Conservation (phyloP, 2,888 invertebrate species). For the Monochamus alternatus region DNA sequence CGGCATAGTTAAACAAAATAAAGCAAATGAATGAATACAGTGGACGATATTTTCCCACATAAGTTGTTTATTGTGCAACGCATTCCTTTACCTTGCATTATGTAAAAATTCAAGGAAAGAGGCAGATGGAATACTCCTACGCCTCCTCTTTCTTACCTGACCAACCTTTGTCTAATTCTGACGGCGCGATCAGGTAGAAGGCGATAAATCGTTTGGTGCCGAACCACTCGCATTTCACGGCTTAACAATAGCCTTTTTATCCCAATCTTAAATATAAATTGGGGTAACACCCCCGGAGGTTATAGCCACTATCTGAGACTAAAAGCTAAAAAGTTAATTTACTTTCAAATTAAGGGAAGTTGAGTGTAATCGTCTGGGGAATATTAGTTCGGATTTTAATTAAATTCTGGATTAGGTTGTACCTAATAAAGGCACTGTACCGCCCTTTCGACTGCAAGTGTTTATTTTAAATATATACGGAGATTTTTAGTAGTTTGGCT, state of each 20-base stretch:
- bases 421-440: not conserved
- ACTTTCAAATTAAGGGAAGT: conserved; percentile 32
- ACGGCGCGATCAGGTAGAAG: conserved; percentile 18
- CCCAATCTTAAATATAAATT: conserved; percentile 39
- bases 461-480: too few species aligned
- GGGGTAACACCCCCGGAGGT: conserved; percentile 32
- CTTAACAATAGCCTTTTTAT: conserved; percentile 28
- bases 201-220: conserved; percentile 28
- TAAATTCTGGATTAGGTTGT: conserved; percentile 21
- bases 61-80: not conserved
- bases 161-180: conserved; percentile 14
- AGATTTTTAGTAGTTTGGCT: too few species aligned
- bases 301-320: conserved; percentile 15
- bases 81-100: not conserved
- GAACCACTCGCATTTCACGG: conserved; percentile 29
- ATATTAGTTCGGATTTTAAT: conserved; percentile 21
- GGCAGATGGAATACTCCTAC: not conserved
- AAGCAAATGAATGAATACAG: too few species aligned
- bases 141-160: conserved; percentile 12
- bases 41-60: too few species aligned
- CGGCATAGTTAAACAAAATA: too few species aligned
- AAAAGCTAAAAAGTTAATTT: conserved; percentile 33
- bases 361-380: conserved; percentile 13
- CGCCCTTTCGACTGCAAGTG: not conserved
- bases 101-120: not conserved